Conservation (phyloP, 2,888 invertebrate species). For the Apotomis capreana region DNA sequence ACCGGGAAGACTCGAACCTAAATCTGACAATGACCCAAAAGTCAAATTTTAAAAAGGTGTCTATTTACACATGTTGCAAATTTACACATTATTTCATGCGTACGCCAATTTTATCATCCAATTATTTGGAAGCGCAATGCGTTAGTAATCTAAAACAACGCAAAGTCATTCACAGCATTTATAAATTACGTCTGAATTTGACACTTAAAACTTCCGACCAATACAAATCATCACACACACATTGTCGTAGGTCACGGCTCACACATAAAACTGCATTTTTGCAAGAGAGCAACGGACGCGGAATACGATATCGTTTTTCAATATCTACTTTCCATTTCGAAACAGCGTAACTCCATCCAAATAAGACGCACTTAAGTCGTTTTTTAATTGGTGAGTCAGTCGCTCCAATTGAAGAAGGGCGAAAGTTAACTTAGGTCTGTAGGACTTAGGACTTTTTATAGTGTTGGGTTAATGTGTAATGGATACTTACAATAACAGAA, state of each 20-base stretch:
- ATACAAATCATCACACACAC: slow-evolving; percentile 48
- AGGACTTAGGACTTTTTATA: neutral
- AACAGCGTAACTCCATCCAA: slow-evolving; percentile 7
- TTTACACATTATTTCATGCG: too few species aligned
- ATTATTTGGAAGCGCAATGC: too few species aligned
- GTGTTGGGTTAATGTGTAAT: slow-evolving; percentile 15
- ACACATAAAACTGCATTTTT: slow-evolving; percentile 50
- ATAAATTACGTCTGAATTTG: slow-evolving; percentile 10
- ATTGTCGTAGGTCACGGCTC: slow-evolving; percentile 61
- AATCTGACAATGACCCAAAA: too few species aligned
- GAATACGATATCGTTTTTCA: slow-evolving; percentile 67
- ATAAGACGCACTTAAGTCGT: neutral
- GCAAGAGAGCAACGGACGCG: slow-evolving; percentile 67
- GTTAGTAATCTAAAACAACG: slow-evolving; percentile 4
- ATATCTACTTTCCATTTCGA: slow-evolving; percentile 40
- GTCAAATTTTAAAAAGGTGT: too few species aligned
- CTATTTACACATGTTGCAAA: too few species aligned
- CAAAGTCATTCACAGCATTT: too few species aligned
- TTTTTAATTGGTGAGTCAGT: neutral
- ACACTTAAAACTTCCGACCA: slow-evolving; percentile 28
- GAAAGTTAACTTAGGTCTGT: neutral
- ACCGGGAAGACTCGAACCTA: too few species aligned
- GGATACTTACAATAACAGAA: slow-evolving; percentile 30
- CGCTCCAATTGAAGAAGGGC: neutral
- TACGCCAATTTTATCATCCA: too few species aligned